Base-by-base conservation (phyloP, 2,113 vertebrate genomes). In the Engystomops pustulosus region DNA sequence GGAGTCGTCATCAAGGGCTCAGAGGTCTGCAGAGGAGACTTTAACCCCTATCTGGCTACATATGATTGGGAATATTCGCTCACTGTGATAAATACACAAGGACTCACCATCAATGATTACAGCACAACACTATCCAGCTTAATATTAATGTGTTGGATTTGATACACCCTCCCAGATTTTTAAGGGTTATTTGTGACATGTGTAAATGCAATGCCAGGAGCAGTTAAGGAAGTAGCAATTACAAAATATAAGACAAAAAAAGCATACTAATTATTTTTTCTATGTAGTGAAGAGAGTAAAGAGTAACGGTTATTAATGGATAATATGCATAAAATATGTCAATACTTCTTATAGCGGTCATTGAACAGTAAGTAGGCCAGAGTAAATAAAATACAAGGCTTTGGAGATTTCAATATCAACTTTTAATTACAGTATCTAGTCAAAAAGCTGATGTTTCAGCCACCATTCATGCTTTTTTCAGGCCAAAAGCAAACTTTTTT, bases 1-100 rank as follows among this genome's bases (percentile, higher is more conserved):
- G 93, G 94, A 96, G 94, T 94, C 94, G 93, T 97, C 95, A 95
- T 90, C 89, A 89, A 88, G 86, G 90, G 80, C 85, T 85, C 88
- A 74, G 91, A 49, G 87, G 84, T 68, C 72, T 75, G 36, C 15
- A 17, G 78, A 88, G 87, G 87, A 86, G 81, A 34, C 27, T 27
- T 77, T 55, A 77, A 77, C 74, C 51, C 74, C 49, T 58, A 30
- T 11, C 4, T 12, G n/a, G 30, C 27, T 15, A 8, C 15, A 27
- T 30, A 1, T 41, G n/a, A n/a, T n/a, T n/a, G n/a, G n/a, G n/a
- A n/a, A n/a, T n/a, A n/a, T n/a, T n/a, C n/a, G n/a, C n/a, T n/a
- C n/a, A n/a, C n/a, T n/a, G n/a, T n/a, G n/a, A n/a, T n/a, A n/a
- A n/a, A n/a, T n/a, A n/a, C n/a, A n/a, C n/a, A n/a, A n/a, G n/a